Percentiles rank a stretch among this genome's conserved stretches.
These are phyloP conservation scores for Pomatostomus ruficeps DNA, from an alignment of 2,113 vertebrate species.

Conservation along the genomic window DNA sequence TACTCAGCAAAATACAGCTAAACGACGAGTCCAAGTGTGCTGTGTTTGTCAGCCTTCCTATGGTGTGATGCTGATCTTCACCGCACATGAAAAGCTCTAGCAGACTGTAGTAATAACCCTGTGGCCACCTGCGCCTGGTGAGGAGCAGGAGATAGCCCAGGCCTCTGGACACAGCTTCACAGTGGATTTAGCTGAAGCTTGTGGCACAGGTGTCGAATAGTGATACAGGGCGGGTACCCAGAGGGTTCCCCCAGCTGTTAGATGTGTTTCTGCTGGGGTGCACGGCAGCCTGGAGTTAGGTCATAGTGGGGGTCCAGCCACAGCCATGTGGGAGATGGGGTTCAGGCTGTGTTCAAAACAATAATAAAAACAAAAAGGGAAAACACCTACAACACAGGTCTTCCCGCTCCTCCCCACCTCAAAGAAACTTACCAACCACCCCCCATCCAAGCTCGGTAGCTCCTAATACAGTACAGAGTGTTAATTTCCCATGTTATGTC, in stretches of 20 bases:
- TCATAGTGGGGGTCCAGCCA: background rate
- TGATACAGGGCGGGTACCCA: too few species aligned
- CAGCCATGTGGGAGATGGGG: background rate
- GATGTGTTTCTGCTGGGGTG: background rate
- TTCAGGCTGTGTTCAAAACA: background rate
- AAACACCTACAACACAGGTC: too few species aligned
- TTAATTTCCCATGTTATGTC: accelerated
- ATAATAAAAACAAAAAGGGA: background rate
- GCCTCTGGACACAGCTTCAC: background rate
- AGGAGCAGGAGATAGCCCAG: background rate
- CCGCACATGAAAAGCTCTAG: background rate
- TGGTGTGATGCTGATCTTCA: background rate
- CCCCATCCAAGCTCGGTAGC: background rate
- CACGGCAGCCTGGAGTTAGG: background rate
- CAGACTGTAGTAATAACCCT: background rate
- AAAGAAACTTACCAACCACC: background rate
- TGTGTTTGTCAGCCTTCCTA: background rate
- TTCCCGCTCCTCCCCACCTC: accelerated
- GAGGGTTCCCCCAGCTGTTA: background rate
- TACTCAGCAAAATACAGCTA: background rate
- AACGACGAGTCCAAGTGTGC: slow-evolving; percentile 9
- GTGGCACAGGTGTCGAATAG: background rate
- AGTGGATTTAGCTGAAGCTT: background rate
- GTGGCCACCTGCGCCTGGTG: background rate
- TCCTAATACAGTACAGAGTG: background rate